Evolutionary conservation across 2,113 vertebrate genomes (phyloP).

Genomic region (mouse (Mus musculus)): GRCm39 chr13:32177501-32178000

Average conservation of each 20-base stretch:
- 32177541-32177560: conserved; percentile 81
- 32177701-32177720: conserved; percentile 27
- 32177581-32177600: conserved; percentile 76
- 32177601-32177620: conserved; percentile 54
- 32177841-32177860: neutral
- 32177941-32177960: neutral
- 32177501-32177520: conserved; percentile 77
- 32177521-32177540: conserved; percentile 81
- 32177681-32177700: conserved; percentile 47
- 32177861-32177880: neutral
- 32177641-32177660: conserved; percentile 54
- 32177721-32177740: conserved; percentile 44
- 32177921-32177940: neutral
- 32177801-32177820: neutral
- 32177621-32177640: conserved; percentile 62
- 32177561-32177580: conserved; percentile 76
- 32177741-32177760: conserved; percentile 60
- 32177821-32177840: neutral
- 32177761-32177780: conserved; percentile 44
- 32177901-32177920: neutral
- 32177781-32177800: conserved; percentile 4
- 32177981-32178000: conserved; percentile 40
- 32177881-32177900: neutral
- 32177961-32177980: neutral
- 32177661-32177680: conserved; percentile 41